Base-by-base conservation (phyloP, 2,888 invertebrate species). In the Drosophila mettleri region DNA sequence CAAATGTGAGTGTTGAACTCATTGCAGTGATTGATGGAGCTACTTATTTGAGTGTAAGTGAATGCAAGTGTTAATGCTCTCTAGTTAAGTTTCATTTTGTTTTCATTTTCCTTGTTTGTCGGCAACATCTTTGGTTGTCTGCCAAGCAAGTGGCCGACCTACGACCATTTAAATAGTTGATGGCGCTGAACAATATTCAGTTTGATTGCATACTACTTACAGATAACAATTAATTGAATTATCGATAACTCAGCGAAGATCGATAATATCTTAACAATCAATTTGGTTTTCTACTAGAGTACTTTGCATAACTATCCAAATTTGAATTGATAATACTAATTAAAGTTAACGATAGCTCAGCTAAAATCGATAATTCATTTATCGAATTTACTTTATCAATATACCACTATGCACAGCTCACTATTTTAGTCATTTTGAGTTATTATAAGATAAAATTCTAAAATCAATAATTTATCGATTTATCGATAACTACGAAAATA, bases 31-130 rank as follows among this genome's bases (percentile, higher is more conserved):
- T 67, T 66, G 66, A 67, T 49, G 46, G 34, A 24, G 41, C 67
- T 41, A 57, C 67, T 66, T 48, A 66, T 66, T 45, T 52, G 64
- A 64, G 70, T 63, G 69, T 73, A 77, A 83, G 61, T 86, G 73
- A 76, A 53, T 73, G 69, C 58, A 75, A 70, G 71, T 71, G 72
- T 71, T 76, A 73, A 73, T 71, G 46, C 54, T 49, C 20, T 36
- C 39, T 22, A 39, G 49, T 62, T 39, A 58, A 54, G 53, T 54
- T 51, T 70, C 29, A 33, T 49, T 72, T 53, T 24, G 54, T 54
- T 18, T 10, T 18, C 38, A 3, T 10, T 10, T 43, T 5, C 2
- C 2, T 20, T 9, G 45, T 18, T 41, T 43, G 53, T 69, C 39
- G 46, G 20, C 31, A 53, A 29, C 12, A n/a, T 22, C 29, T 31